Percentiles rank a stretch among this genome's conserved stretches.
Evolutionary conservation across 2,797 vertebrate genomes (phyloP).

Genomic region (Anguilla anguilla): DNA sequence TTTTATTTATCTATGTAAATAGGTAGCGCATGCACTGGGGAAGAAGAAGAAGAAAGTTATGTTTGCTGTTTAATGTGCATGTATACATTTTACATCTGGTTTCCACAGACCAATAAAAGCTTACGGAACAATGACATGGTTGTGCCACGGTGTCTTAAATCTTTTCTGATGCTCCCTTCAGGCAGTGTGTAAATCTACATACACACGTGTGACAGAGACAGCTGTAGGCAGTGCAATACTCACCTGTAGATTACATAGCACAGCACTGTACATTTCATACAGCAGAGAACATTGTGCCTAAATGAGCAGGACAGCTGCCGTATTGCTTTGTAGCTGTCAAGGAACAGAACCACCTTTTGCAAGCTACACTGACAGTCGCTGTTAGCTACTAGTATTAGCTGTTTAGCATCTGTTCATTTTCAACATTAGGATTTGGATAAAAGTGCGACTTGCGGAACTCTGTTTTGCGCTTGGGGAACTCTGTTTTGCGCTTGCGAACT

Average conservation of each 20-base stretch:
- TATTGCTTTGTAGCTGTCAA: neutral
- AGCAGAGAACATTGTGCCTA: neutral
- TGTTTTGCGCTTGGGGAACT: neutral
- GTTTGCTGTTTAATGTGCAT: slow-evolving; percentile 85
- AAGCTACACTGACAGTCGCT: neutral
- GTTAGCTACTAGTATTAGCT: neutral
- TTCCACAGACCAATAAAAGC: slow-evolving; percentile 76
- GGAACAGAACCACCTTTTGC: neutral
- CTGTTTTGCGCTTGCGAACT: no score
- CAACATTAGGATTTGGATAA: neutral
- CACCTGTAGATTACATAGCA: neutral
- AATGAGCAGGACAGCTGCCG: neutral
- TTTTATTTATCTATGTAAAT: slow-evolving; percentile 74
- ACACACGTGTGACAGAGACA: neutral
- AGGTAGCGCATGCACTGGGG: slow-evolving; percentile 82
- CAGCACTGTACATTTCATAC: neutral
- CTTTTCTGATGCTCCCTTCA: neutral
- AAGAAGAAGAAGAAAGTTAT: slow-evolving; percentile 63
- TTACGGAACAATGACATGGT: slow-evolving; percentile 40
- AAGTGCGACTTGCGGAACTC: neutral
- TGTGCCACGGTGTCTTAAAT: neutral
- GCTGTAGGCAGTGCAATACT: neutral
- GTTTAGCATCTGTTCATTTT: neutral
- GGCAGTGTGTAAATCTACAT: neutral
- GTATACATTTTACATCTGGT: slow-evolving; percentile 81